These are phyloP conservation scores for Setophaga coronata DNA, from an alignment of 2,113 vertebrate genomes.

Conservation along the genomic window DNA sequence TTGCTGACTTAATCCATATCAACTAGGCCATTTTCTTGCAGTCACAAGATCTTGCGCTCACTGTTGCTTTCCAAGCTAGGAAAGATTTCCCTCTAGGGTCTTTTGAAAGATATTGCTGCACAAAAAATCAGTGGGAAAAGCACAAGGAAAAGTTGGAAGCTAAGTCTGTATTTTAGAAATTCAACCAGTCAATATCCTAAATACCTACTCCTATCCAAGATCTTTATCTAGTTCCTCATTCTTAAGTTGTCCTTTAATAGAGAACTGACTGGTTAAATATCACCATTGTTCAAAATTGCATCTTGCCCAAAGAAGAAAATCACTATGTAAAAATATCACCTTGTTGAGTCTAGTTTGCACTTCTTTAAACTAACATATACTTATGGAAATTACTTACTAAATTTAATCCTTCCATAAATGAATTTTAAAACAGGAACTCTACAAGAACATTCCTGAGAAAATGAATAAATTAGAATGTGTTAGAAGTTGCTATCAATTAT, in stretches of 20 bases:
- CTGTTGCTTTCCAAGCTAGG: neutral
- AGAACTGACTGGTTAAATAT: neutral
- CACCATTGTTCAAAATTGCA: neutral
- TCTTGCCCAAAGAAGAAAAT: neutral
- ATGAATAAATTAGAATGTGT: neutral
- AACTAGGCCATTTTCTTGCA: neutral
- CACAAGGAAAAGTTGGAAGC: neutral
- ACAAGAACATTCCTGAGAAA: neutral
- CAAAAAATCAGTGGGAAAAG: neutral
- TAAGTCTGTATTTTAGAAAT: neutral
- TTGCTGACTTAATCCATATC: neutral
- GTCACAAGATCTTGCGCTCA: neutral
- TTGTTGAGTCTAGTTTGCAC: neutral
- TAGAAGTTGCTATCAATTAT: neutral
- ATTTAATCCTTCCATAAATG: neutral
- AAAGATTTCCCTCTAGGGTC: slow-evolving; percentile 32
- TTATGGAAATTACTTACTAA: neutral
- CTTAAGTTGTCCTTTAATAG: neutral
- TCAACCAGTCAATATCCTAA: neutral
- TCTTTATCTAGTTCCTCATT: neutral
- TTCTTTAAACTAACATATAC: neutral
- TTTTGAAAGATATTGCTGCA: neutral
- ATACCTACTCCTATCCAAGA: neutral
- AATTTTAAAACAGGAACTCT: neutral
- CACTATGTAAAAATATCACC: neutral